phyloP scores from a whole-genome alignment of 30 jellyfish, hydroid and myxozoan genomes.

The Catostylus mosaicus region DNA sequence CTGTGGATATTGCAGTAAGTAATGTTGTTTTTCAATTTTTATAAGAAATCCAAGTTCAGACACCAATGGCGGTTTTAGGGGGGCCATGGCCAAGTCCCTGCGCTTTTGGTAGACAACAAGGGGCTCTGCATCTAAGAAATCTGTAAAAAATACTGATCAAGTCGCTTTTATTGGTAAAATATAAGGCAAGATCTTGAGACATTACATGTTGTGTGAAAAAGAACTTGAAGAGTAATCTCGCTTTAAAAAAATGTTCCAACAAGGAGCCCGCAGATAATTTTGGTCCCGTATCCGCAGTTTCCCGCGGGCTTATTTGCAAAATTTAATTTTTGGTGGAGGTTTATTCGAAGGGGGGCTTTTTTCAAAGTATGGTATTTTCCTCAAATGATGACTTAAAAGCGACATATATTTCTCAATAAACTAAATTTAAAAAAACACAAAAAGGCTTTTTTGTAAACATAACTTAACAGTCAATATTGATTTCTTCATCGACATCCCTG shows the following conservation, averaged over 20 bases:
- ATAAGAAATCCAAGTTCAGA: background rate
- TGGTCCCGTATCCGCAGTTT: too few species aligned
- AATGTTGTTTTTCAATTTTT: background rate
- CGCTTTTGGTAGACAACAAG: background rate
- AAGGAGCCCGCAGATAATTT: too few species aligned
- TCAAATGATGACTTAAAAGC: background rate
- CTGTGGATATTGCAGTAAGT: constrained; percentile 62
- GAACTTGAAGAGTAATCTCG: background rate
- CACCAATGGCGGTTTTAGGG: background rate
- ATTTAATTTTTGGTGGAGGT: too few species aligned
- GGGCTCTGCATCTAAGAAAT: background rate
- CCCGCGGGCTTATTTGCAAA: too few species aligned
- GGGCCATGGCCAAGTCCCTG: background rate
- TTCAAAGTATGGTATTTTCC: background rate
- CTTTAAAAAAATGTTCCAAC: too few species aligned
- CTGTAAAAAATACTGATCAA: too few species aligned
- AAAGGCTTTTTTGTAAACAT: background rate
- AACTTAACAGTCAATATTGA: background rate
- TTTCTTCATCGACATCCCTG: background rate
- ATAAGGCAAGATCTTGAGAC: background rate
- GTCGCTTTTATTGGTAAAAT: too few species aligned
- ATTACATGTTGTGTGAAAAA: background rate
- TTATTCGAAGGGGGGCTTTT: too few species aligned
- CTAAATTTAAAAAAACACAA: background rate
- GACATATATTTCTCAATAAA: background rate